Percentiles rank a stretch among this genome's conserved stretches.
These are phyloP conservation scores for Drosophila suzukii DNA, from an alignment of 1,140 invertebrate genomes.

Conservation along the genomic window DNA sequence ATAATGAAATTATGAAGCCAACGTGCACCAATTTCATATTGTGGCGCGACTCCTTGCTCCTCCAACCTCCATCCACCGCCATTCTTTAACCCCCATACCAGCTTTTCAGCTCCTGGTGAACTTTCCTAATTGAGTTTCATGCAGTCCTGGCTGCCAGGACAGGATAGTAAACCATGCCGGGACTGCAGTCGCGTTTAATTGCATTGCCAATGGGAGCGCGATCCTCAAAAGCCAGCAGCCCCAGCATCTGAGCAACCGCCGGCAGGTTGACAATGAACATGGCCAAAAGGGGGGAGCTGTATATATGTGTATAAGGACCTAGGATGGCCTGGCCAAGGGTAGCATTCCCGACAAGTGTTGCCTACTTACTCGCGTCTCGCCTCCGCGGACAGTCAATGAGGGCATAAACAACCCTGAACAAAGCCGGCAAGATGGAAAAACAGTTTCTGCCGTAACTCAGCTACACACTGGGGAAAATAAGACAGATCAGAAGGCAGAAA, in stretches of 20 bases:
- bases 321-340: background rate
- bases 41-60: constrained; percentile 24
- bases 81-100: background rate
- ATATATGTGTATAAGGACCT: background rate
- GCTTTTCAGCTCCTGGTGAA: constrained; percentile 26
- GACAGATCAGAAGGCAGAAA: background rate
- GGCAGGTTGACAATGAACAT: constrained; percentile 40
- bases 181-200: constrained; percentile 71
- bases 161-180: constrained; percentile 36
- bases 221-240: constrained; percentile 46
- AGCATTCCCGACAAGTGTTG: constrained; percentile 37
- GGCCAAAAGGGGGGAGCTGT: background rate
- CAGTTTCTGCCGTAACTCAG: constrained; percentile 12
- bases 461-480: constrained; percentile 11
- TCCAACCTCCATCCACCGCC: background rate
- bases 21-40: constrained; percentile 78
- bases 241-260: constrained; percentile 29
- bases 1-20: constrained; percentile 79
- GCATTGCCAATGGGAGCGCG: constrained; percentile 62
- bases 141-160: constrained; percentile 33
- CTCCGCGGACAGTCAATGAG: constrained; percentile 32
- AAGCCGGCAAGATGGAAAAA: constrained; percentile 13
- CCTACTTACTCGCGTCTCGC: constrained; percentile 31
- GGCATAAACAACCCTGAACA: constrained; percentile 31
- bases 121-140: constrained; percentile 77